A percentile compares a stretch with the other conserved stretches of the same genome.
Conservation (phyloP, 2,888 invertebrate species). For the Lithophane ornitopus region DNA sequence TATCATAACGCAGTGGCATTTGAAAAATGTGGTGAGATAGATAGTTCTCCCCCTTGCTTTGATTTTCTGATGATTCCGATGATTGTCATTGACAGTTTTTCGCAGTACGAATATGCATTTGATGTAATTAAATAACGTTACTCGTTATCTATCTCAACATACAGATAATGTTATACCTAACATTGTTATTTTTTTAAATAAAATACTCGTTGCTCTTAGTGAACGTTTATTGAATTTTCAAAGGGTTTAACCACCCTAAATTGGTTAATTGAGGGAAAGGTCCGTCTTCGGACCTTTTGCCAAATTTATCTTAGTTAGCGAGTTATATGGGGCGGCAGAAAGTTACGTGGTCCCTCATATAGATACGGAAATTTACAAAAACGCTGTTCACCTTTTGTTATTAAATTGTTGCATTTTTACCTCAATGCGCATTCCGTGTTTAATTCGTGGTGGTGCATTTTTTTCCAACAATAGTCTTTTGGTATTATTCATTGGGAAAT, state of each 20-base stretch:
- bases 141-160: neutral
- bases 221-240: slow-evolving; percentile 76
- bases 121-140: neutral
- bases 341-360: slow-evolving; percentile 43
- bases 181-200: neutral
- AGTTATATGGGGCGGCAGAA: slow-evolving; percentile 68
- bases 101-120: neutral
- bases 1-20: neutral
- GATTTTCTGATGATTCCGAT: no score
- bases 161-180: neutral
- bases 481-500: neutral
- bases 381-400: slow-evolving; percentile 27
- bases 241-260: slow-evolving; percentile 76
- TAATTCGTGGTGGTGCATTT: neutral
- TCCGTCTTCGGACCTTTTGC: slow-evolving; percentile 75
- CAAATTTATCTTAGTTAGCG: slow-evolving; percentile 77
- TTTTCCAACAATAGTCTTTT: neutral
- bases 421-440: neutral
- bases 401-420: neutral
- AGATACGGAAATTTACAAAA: slow-evolving; percentile 30
- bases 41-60: neutral
- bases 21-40: neutral
- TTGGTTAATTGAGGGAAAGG: slow-evolving; percentile 79
- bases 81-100: neutral
- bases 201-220: slow-evolving; percentile 66